Base-by-base conservation (phyloP, 2,113 vertebrate species). In the Saiga tatarica region DNA sequence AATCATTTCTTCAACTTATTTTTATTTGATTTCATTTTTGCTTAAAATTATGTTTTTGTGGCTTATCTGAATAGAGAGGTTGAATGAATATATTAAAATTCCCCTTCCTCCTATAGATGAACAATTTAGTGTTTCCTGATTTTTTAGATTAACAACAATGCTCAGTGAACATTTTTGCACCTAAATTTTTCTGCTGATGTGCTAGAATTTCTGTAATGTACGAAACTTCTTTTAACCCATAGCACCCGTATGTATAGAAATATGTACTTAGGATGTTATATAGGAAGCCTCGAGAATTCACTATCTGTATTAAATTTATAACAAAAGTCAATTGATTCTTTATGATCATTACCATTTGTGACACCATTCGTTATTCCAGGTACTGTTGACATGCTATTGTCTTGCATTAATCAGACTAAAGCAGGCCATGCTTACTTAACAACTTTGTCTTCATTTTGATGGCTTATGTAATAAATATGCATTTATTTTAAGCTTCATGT, bases 401-500 rank as follows among this genome's bases (percentile, higher is more conserved):
- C 33, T 36, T 67, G 26, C 10, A 26, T 57, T 91, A 62, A 47
- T 50, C n/a, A 83, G 45, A 45, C 33, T 64, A 84, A 6, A 30
- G 52, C 36, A n/a, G 45, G 16, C 55, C 9, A 26, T 93, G 23
- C 25, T 9, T 13, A 93, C 15, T 52, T 83, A 92, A 86, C 7
- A 86, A 39, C 50, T 78, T 76, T 36, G 14, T 82, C 39, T 14
- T 95, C 45, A 87, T 93, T 96, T 97, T n/a, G 67, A 5, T 93
- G 76, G 16, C 25, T 76, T 86, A 36, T 6, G 85, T 21, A 64
- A 60, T 87, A 87, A 86, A 82, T 55, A 90, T 52, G 17, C n/a
- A 84, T 87, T 67, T 89, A 39, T 93, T 94, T 90, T 76, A 87
- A 67, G n/a, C 95, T 87, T 96, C 17, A 60, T 81, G 60, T 88